Evolutionary conservation across 2,113 vertebrate species (phyloP).

Genomic region (Podarcis muralis): DNA sequence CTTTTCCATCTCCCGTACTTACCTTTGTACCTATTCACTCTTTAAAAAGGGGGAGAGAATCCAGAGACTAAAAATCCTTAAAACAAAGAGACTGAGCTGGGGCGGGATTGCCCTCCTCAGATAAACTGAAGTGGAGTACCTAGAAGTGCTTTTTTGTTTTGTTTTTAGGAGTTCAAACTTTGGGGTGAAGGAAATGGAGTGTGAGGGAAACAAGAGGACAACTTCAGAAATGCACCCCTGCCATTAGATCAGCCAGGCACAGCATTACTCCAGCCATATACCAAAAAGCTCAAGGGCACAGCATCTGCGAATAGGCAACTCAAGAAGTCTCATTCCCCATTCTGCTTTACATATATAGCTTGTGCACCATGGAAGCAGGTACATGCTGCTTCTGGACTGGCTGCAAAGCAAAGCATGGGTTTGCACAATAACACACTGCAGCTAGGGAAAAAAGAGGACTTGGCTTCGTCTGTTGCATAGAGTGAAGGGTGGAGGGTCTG

Average conservation of each 20-base stretch:
- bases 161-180: not conserved
- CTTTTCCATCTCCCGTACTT: not conserved
- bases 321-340: not conserved
- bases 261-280: not conserved
- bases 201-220: not conserved
- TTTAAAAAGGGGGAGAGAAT: not conserved
- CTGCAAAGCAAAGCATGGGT: not conserved
- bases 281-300: not conserved
- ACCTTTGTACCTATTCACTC: not conserved
- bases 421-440: not conserved
- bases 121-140: not conserved
- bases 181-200: conserved; percentile 1
- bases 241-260: not conserved
- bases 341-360: not conserved
- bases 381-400: not conserved
- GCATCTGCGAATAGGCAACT: not conserved
- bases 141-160: not conserved
- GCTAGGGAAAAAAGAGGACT: no score
- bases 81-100: conserved; percentile 42
- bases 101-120: conserved; percentile 21
- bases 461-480: not conserved
- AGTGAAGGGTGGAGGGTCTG: not conserved
- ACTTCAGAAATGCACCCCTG: not conserved
- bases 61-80: not conserved
- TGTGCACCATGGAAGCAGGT: not conserved